Base-by-base conservation (phyloP, 2,888 invertebrate species). In the Acrocera orbiculus region DNA sequence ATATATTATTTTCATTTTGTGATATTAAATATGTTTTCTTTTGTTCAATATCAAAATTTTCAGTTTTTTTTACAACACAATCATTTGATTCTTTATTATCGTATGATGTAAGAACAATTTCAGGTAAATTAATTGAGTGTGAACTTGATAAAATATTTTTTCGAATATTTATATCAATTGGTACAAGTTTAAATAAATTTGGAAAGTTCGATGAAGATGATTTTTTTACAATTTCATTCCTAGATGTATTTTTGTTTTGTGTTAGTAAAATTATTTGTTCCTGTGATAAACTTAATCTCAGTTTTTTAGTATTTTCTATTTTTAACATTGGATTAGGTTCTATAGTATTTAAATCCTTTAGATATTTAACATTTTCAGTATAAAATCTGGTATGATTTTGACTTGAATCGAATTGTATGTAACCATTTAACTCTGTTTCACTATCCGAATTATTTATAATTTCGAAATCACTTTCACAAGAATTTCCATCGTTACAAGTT, bases 91-190 rank as follows among this genome's bases (percentile, higher is more conserved):
- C n/a, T 14, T 32, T 30, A 14, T 38, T 36, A 9, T 46, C 46
- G 37, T 47, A 47, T 7, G 52, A 50, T 25, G 46, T 47, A 14
- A 49, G 34, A 16, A 47, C 46, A 17, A 48, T 50, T 46, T 49
- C 50, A 13, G 49, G 49, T 11, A 49, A 44, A 40, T 46, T 42
- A 6, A 32, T 37, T n/a, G n/a, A n/a, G n/a, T n/a, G n/a, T n/a
- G n/a, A n/a, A n/a, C n/a, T n/a, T n/a, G n/a, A n/a, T n/a, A n/a
- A n/a, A n/a, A n/a, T n/a, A n/a, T n/a, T n/a, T n/a, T n/a, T n/a
- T n/a, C n/a, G n/a, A n/a, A n/a, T n/a, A n/a, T n/a, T n/a, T n/a
- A 33, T 30, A 16, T 33, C 25, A 16, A 37, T 33, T 10, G 37
- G 37, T 4, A 29, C 29, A 11, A 37, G 17, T 30, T 17, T 37